A percentile compares a stretch with the other conserved stretches of the same genome.
Conservation (phyloP, 2,888 invertebrate species). For the Gymnocheta viridis region DNA sequence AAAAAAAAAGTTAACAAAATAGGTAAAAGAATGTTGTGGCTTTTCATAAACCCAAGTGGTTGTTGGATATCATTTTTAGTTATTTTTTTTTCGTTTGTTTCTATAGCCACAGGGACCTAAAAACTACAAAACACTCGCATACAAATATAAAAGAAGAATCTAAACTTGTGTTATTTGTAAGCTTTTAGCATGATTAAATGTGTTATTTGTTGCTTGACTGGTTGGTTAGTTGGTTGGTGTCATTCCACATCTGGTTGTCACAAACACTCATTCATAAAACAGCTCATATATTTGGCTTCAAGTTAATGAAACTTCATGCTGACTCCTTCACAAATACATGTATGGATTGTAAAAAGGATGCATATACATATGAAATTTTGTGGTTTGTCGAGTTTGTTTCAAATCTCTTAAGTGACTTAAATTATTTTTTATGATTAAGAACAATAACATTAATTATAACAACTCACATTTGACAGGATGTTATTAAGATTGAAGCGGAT, state of each 20-base stretch:
- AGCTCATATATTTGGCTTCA: not conserved
- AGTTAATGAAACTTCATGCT: slow-evolving; percentile 42
- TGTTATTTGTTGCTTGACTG: slow-evolving; percentile 8
- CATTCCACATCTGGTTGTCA: slow-evolving; percentile 5
- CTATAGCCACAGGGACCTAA: slow-evolving; percentile 13
- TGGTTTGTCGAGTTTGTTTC: not conserved
- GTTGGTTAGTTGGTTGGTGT: not conserved
- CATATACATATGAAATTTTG: no score
- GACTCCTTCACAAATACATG: not conserved
- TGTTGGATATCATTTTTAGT: not conserved
- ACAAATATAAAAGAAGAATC: not conserved
- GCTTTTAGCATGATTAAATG: slow-evolving; percentile 65
- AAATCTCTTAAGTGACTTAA: slow-evolving; percentile 44
- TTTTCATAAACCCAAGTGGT: slow-evolving; percentile 8
- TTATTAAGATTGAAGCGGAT: not conserved
- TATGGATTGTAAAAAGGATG: not conserved
- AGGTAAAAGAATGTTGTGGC: not conserved
- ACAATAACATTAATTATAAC: slow-evolving; percentile 16
- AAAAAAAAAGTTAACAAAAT: not conserved
- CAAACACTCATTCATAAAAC: not conserved
- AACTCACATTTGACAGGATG: not conserved
- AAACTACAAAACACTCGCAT: not conserved
- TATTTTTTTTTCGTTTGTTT: not conserved
- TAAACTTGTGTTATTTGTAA: slow-evolving; percentile 43
- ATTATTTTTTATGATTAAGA: slow-evolving; percentile 37